Conservation (phyloP, 2,797 vertebrate genomes). For the Bradypus variegatus region DNA sequence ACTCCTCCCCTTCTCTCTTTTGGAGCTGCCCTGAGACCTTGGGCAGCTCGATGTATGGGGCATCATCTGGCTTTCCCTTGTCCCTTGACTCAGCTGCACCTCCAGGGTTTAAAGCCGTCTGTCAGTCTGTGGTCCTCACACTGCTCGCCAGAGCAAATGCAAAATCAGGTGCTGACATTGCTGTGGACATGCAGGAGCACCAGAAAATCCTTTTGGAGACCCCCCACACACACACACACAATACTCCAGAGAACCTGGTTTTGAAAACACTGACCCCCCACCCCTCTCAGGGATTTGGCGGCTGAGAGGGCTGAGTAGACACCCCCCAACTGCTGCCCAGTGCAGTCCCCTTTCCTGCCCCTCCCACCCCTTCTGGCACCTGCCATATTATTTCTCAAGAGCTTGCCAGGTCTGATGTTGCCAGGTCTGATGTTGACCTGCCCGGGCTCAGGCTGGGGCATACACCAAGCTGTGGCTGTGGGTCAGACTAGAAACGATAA, state of each 20-base stretch:
- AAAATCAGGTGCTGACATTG: accelerated
- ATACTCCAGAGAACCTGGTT: not conserved
- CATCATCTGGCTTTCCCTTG: not conserved
- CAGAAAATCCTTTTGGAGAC: not conserved
- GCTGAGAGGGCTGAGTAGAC: not conserved
- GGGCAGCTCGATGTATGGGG: accelerated
- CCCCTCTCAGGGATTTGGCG: too few species aligned
- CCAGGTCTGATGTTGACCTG: not conserved
- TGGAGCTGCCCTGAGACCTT: accelerated
- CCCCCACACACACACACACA: accelerated
- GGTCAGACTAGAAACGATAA: not conserved
- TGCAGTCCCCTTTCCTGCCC: not conserved
- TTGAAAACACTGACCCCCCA: not conserved
- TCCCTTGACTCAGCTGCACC: not conserved
- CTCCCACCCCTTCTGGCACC: not conserved
- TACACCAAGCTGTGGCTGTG: accelerated
- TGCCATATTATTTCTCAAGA: not conserved
- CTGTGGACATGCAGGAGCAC: accelerated
- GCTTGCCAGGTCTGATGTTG: not conserved
- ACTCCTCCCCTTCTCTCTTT: not conserved
- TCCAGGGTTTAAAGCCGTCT: not conserved
- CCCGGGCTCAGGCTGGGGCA: not conserved
- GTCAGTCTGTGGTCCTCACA: not conserved
- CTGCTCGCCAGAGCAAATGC: not conserved
- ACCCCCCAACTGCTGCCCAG: accelerated